Conservation (phyloP, 2,797 vertebrate species). For the Iguana delicatissima region DNA sequence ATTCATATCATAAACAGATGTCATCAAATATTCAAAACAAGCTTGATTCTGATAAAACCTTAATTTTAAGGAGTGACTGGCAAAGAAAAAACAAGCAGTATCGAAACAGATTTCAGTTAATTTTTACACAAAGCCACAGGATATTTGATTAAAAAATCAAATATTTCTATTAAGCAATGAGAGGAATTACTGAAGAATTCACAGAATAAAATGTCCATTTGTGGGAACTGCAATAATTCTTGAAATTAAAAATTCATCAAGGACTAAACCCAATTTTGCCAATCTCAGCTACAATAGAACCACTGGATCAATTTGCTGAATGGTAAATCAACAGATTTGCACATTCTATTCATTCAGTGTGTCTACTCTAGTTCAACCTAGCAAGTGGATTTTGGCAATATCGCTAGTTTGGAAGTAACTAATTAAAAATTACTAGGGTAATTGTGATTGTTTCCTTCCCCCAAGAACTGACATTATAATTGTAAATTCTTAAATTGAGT, state of each 20-base stretch:
- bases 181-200: background rate
- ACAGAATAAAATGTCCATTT: background rate
- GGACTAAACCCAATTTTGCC: too few relatives aligned
- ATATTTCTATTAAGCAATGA: background rate
- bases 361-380: too few relatives aligned
- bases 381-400: too few relatives aligned
- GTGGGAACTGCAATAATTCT: background rate
- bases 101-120: background rate
- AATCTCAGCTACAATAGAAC: too few relatives aligned
- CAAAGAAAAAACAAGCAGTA: background rate
- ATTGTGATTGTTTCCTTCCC: too few relatives aligned
- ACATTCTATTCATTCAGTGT: too few relatives aligned
- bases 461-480: too few relatives aligned
- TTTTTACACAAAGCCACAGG: background rate
- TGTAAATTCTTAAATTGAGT: too few relatives aligned
- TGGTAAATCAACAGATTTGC: too few relatives aligned
- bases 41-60: slow-evolving; percentile 12
- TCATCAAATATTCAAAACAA: slow-evolving; percentile 5
- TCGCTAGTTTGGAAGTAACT: too few relatives aligned
- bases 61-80: slow-evolving; percentile 8
- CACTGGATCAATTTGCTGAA: too few relatives aligned
- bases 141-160: background rate
- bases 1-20: background rate
- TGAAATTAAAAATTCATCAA: background rate
- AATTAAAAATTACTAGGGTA: too few relatives aligned